phyloP scores from a whole-genome alignment of 1,140 invertebrate species.

The Drosophila sulfurigaster region DNA sequence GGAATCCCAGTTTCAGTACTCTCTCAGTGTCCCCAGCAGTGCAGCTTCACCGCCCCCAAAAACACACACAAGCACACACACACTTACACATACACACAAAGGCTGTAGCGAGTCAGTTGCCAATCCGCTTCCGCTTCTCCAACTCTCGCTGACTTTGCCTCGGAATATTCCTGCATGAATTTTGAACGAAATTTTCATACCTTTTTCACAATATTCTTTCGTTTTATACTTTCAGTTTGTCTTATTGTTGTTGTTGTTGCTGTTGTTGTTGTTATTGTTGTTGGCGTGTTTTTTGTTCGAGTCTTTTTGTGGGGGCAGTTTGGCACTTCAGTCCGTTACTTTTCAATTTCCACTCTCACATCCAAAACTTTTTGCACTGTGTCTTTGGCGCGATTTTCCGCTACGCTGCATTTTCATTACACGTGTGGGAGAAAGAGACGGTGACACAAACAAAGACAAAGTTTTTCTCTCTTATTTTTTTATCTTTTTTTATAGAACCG shows the following conservation, averaged over 20 bases:
- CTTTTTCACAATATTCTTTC: slow-evolving; percentile 75
- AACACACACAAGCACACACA: slow-evolving; percentile 4
- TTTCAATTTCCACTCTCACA: slow-evolving; percentile 74
- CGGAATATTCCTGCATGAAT: slow-evolving; percentile 77
- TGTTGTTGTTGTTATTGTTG: background rate
- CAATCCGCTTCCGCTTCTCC: slow-evolving; percentile 44
- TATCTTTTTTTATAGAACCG: slow-evolving; percentile 33
- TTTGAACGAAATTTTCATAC: slow-evolving; percentile 78
- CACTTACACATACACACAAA: slow-evolving; percentile 1
- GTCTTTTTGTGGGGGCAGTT: slow-evolving; percentile 28
- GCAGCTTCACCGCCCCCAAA: background rate
- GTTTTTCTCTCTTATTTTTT: slow-evolving; percentile 27
- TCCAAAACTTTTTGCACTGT: slow-evolving; percentile 47
- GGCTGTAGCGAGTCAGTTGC: slow-evolving; percentile 16
- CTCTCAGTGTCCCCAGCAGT: background rate
- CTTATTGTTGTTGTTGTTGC: background rate
- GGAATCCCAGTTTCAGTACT: slow-evolving; percentile 43
- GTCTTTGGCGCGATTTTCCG: slow-evolving; percentile 77
- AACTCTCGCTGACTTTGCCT: slow-evolving; percentile 46
- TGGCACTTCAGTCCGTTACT: slow-evolving; percentile 71
- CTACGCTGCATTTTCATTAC: slow-evolving; percentile 81
- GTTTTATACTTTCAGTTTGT: slow-evolving; percentile 29
- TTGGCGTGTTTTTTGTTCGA: background rate
- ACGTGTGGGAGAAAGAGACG: slow-evolving; percentile 40
- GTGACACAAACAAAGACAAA: slow-evolving; percentile 39